Percentiles rank a stretch among this genome's conserved stretches.
Conservation (phyloP, 2,888 invertebrate genomes). For the Idaea straminata region DNA sequence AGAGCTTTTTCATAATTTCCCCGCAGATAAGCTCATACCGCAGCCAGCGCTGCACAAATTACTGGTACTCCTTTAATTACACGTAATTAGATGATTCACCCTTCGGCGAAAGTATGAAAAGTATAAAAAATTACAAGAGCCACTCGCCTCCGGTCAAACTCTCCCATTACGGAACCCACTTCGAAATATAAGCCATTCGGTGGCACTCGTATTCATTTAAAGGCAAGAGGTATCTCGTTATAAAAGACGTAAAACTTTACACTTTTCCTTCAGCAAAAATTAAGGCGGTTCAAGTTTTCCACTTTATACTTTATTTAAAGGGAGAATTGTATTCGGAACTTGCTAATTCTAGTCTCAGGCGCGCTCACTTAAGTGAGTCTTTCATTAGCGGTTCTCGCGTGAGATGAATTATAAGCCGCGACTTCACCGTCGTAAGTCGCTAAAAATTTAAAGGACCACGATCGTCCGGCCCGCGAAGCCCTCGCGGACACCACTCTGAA, state of each 20-base stretch:
- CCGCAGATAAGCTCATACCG: slow-evolving; percentile 60
- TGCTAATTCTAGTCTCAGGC: slow-evolving; percentile 72
- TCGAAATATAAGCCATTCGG: slow-evolving; percentile 33
- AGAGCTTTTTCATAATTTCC: slow-evolving; percentile 67
- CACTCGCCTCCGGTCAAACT: slow-evolving; percentile 34
- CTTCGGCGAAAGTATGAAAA: not conserved
- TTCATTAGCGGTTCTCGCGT: slow-evolving; percentile 76
- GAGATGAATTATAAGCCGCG: slow-evolving; percentile 63
- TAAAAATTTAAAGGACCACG: slow-evolving; percentile 62
- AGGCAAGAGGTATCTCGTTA: slow-evolving; percentile 48
- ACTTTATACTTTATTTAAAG: slow-evolving; percentile 72
- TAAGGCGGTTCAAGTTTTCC: slow-evolving; percentile 64
- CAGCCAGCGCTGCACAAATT: slow-evolving; percentile 57
- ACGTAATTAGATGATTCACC: slow-evolving; percentile 18
- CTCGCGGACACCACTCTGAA: slow-evolving; percentile 37
- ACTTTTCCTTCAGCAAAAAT: slow-evolving; percentile 53
- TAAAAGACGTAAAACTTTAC: slow-evolving; percentile 62
- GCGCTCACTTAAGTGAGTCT: slow-evolving; percentile 73
- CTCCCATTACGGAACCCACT: slow-evolving; percentile 33
- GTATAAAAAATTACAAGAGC: slow-evolving; percentile 12
- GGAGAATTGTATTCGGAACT: slow-evolving; percentile 75
- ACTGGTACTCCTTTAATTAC: slow-evolving; percentile 62
- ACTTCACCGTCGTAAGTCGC: slow-evolving; percentile 50
- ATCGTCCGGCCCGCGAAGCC: slow-evolving; percentile 25
- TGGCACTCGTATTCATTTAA: slow-evolving; percentile 45